phyloP scores from a whole-genome alignment of 2,113 vertebrate species.

The Bothrops jararaca region DNA sequence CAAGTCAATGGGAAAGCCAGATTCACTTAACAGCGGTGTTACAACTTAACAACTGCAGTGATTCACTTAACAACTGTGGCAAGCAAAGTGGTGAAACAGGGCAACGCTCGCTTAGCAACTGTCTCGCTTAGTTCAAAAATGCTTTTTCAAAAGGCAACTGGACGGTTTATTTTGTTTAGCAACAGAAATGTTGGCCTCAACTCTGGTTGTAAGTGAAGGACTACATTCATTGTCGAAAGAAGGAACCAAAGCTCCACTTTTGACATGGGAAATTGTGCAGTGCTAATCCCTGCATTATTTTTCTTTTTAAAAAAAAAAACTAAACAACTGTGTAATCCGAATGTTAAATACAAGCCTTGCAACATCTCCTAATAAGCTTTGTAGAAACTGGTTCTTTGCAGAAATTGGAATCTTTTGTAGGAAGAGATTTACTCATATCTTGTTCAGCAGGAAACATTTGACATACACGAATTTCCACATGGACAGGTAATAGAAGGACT shows the following conservation, averaged over 20 bases:
- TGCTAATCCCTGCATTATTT: not conserved
- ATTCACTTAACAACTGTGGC: not conserved
- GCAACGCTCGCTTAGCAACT: too few relatives aligned
- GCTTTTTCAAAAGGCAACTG: not conserved
- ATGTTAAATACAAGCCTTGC: not conserved
- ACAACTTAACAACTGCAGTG: not conserved
- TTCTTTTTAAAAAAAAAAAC: not conserved
- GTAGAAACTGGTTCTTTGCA: not conserved
- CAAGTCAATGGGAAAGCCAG: not conserved
- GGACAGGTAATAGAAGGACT: not conserved
- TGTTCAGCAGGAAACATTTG: not conserved
- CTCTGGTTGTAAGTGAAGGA: not conserved
- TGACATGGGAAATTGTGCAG: not conserved
- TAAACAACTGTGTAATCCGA: not conserved
- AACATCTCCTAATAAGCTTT: not conserved
- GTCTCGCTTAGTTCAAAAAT: not conserved
- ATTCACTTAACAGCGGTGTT: not conserved
- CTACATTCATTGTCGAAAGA: not conserved
- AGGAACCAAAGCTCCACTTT: not conserved
- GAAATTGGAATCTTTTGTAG: not conserved
- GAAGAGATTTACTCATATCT: not conserved
- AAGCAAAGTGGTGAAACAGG: not conserved
- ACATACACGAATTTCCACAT: not conserved
- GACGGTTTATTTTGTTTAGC: not conserved
- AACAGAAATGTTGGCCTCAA: not conserved